Evolutionary conservation across 1,140 invertebrate species (phyloP), one percentile per base, ranked within the genome.

Genomic region (Drosophila rhopaloa): DNA sequence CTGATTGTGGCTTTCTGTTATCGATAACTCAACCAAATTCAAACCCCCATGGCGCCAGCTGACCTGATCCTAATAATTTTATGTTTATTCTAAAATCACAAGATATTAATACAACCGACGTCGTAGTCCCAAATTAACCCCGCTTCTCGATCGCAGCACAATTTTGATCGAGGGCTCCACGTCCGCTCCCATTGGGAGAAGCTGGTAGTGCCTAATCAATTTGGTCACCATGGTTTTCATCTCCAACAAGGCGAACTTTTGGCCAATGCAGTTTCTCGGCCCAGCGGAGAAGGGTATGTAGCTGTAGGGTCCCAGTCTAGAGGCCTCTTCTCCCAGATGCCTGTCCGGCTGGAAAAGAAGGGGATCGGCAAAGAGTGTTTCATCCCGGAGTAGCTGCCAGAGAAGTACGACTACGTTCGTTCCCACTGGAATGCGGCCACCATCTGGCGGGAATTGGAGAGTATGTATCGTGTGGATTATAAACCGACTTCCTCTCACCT

Each of bases 201-300:
- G 38, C 74, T 92, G 86, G 53, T 55, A 93, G 19, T 91, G 78
- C 27, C 92, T 76, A n/a, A 93, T 59, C 5, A 93, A 19, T 62
- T 92, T 91, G 19, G 90, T 93, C 9, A 93, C 76, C 6, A 91
- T 79, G 38, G 82, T 93, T 92, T 97, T 97, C 84, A 96, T 93
- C 92, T 97, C 96, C 79, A 96, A 90, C 88, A 96, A 93, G 0
- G 96, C 97, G 92, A 97, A 97, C 88, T 95, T 96, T 91, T 97
- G 96, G 67, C 96, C 96, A 93, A 90, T 90, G 81, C 95, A 96
- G 80, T 96, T 95, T 78, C 94, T 93, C 14, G 92, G 93, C 11
- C 95, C 95, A 41, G 94, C 95, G 29, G 94, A 94, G 84, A 96
- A 96, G 48, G 95, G 95, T 51, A 96, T 92, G 81, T 93, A 95